Evolutionary conservation across 1,140 invertebrate genomes (phyloP).

Genomic region (Samia ricini): DNA sequence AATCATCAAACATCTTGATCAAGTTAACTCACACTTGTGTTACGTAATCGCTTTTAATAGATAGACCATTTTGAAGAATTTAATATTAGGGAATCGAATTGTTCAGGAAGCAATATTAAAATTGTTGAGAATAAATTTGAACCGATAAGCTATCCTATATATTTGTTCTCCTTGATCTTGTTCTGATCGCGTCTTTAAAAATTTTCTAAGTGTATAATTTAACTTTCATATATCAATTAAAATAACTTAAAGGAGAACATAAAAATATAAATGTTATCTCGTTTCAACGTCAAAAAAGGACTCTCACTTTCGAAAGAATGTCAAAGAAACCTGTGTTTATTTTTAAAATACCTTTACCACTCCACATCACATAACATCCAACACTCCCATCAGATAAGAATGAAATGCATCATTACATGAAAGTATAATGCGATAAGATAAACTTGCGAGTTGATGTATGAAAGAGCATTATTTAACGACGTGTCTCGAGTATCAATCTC

Average conservation of each 20-base stretch:
- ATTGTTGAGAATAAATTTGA: no score
- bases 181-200: no score
- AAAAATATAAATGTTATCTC: neutral
- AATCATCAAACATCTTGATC: no score
- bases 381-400: constrained; percentile 4
- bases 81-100: no score
- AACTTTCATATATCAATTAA: neutral
- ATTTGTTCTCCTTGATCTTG: no score
- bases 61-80: no score
- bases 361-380: neutral
- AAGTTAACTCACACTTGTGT: no score
- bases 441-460: constrained; percentile 4
- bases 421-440: constrained; percentile 14
- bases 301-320: neutral
- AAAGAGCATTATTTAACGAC: neutral
- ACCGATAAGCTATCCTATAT: no score
- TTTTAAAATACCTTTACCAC: neutral
- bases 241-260: neutral
- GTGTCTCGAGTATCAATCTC: neutral
- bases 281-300: neutral
- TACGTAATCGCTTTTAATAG: no score
- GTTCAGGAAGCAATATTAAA: no score
- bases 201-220: no score
- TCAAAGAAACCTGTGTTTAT: neutral
- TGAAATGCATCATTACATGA: constrained; percentile 7